Base-by-base conservation (phyloP, 2,797 vertebrate species). In the Kryptolebias ocellatus region DNA sequence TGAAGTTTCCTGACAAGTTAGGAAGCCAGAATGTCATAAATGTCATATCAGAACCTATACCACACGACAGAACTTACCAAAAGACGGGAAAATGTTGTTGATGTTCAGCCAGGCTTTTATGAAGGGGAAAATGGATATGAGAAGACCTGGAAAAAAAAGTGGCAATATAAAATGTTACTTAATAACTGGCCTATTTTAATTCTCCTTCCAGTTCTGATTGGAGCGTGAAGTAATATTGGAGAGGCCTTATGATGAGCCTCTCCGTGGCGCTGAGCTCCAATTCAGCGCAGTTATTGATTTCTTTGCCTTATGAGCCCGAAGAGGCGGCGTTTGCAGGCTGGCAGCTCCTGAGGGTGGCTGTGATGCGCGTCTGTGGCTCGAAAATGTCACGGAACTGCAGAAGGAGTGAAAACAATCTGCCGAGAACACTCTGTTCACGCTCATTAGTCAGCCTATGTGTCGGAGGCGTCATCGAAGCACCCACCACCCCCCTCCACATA, bases 101-200 rank as follows among this genome's bases (percentile, higher is more conserved):
- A 94, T 83, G 76, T 90, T 94, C 45, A 95, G 83, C 94, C 94
- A 95, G 49, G 94, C 90, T 87, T 87, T 94, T 64, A 94, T 89
- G 75, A 95, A 95, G 12, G 94, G 94, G 74, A 88, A 95, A 72
- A 94, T 79, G 0, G 93, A 90, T 84, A 94, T 94, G 62, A 94
- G 90, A 72, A 95, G 84, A 52, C 93, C 94, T 95, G 81, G 5
- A 76, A 39, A 86, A 20, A 45, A 2, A 15, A 28, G 15, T 20
- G 61, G 60, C 31, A 15, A 59, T 69, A 74, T 61, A 8, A 59
- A 53, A 17, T 17, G 39, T n/a, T 15, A 17, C n/a, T 45, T 59
- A 18, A 52, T 44, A 10, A 37, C 15, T 17, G 28, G 27, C 42
- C 14, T 12, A 15, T 42, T 51, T 1, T 7, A 9, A 57, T 18